Evolutionary conservation across 2,113 vertebrate species (phyloP), one percentile per base, ranked within the genome.

Genomic region (Phainopepla nitens): DNA sequence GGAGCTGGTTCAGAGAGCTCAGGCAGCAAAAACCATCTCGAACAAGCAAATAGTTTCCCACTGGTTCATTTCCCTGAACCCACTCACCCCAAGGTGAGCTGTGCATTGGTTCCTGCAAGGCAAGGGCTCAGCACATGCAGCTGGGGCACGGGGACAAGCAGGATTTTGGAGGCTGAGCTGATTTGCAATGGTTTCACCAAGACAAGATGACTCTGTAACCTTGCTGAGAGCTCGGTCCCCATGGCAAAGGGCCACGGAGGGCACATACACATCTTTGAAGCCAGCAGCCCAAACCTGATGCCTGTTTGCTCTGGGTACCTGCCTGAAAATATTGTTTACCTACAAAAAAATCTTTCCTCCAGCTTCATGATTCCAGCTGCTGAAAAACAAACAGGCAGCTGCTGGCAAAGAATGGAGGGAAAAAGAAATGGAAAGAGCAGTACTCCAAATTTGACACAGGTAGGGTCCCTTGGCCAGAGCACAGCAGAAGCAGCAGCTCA

Each of bases 181-280:
- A 39, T 84, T 62, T 73, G 16, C 25, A 20, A 19, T 3, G 2
- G 11, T 72, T 82, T 88, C 71, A 69, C 35, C 33, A 18, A 12
- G 62, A n/a, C 17, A 35, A 78, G 75, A 75, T 36, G 7, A n/a
- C 9, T 50, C 41, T 61, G 41, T 28, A 27, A 53, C 10, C 33
- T 29, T 71, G 15, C 31, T 83, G 50, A 91, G 54, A 51, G 23
- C 49, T 94, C 68, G 24, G 41, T 5, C 44, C 29, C 49, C 0
- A 0, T 0, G 0, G 24, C 3, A 3, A 92, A 77, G 39, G 29
- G 31, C 7, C 58, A 44, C 0, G 0, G 64, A 81, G 51, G 50
- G 61, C 44, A n/a, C 39, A 9, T 1, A 21, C 10, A 24, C 28
- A 33, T 11, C 6, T 14, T 24, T 39, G 31, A 51, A 92, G 51